A percentile compares a stretch with the other conserved stretches of the same genome.
Conservation (phyloP, 2,888 invertebrate genomes). For the Drosophila tripunctata region DNA sequence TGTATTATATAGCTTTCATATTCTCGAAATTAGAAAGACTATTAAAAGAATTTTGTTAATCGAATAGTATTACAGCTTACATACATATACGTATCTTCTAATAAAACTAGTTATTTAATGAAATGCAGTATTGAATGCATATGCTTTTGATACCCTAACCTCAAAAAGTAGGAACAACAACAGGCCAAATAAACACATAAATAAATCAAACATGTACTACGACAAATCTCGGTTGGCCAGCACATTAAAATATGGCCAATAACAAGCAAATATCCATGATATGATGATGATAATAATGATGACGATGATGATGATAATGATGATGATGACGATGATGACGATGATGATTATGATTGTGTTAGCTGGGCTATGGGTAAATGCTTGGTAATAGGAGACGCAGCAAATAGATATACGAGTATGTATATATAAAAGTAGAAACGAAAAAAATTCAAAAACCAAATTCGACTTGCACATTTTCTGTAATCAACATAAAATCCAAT, state of each 20-base stretch:
- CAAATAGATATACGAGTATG: conserved; percentile 4
- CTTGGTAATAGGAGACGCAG: conserved; percentile 51
- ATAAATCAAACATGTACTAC: conserved; percentile 76
- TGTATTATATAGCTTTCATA: too few species aligned
- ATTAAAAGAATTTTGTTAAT: too few species aligned
- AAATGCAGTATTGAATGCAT: too few species aligned
- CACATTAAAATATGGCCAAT: conserved; percentile 77
- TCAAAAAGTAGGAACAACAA: conserved; percentile 47
- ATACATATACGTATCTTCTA: too few species aligned
- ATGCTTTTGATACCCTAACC: too few species aligned
- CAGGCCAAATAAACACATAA: conserved; percentile 75
- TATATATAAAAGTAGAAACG: neutral
- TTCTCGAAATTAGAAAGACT: too few species aligned
- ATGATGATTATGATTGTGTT: conserved; percentile 28
- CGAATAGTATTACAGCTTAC: too few species aligned
- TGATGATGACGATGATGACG: conserved; percentile 11
- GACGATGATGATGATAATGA: conserved; percentile 12
- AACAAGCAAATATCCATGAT: conserved; percentile 67
- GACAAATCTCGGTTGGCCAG: conserved; percentile 76
- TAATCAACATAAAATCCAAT: conserved; percentile 79
- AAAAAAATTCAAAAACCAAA: conserved; percentile 45
- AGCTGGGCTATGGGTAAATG: conserved; percentile 43
- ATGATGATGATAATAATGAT: conserved; percentile 29
- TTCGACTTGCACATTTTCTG: conserved; percentile 74
- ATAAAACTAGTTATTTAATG: too few species aligned